Conservation (phyloP, 2,797 vertebrate species). For the Chiloscyllium punctatum region DNA sequence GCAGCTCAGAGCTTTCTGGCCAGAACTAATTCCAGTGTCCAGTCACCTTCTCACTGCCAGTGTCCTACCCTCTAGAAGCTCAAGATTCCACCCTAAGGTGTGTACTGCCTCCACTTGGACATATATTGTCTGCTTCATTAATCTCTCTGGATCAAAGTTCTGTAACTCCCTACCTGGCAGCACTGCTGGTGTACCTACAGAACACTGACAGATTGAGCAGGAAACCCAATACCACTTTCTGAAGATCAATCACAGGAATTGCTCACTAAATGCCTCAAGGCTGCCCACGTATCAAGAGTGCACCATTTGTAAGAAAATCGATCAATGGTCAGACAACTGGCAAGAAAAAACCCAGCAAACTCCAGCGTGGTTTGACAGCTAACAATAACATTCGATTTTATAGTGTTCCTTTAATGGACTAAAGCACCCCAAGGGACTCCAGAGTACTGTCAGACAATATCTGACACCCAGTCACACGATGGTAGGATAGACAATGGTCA, state of each 20-base stretch:
- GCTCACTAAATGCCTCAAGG: not conserved
- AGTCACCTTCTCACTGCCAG: too few relatives aligned
- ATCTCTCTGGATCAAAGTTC: not conserved
- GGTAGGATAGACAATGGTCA: too few relatives aligned
- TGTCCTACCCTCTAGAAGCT: too few relatives aligned
- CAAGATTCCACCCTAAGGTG: too few relatives aligned
- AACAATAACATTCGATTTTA: not conserved
- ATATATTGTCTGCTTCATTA: not conserved
- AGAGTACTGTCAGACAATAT: not conserved
- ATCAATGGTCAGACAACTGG: too few relatives aligned
- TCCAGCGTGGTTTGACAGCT: not conserved
- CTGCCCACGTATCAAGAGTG: not conserved
- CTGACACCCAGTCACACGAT: not conserved
- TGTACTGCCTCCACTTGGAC: not conserved
- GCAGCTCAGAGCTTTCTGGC: too few relatives aligned
- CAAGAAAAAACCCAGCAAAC: too few relatives aligned
- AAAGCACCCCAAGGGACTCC: not conserved
- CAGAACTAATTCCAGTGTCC: too few relatives aligned
- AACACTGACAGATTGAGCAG: not conserved
- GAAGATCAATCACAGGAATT: not conserved
- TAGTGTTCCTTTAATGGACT: not conserved
- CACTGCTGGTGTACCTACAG: not conserved
- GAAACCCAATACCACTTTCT: not conserved
- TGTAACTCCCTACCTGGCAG: not conserved
- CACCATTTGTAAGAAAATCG: too few relatives aligned